A percentile compares a stretch with the other conserved stretches of the same genome.
phyloP scores from a whole-genome alignment of 2,797 vertebrate genomes.

The Gymnoscopelus microlampas region DNA sequence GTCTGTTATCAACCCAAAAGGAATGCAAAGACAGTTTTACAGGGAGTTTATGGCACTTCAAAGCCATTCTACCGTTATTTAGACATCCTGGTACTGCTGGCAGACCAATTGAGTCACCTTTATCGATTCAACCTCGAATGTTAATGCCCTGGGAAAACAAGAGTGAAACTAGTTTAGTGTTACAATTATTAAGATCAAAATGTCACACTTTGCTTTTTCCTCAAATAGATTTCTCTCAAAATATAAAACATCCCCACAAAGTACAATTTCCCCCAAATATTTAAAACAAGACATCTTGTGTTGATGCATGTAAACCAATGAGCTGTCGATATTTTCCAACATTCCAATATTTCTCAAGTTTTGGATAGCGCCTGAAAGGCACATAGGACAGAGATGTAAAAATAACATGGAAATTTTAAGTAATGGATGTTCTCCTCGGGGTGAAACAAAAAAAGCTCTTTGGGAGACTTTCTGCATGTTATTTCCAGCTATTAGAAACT shows the following conservation, averaged over 20 bases:
- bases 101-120: constrained; percentile 3
- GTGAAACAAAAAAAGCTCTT: constrained; percentile 17
- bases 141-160: constrained; percentile 37
- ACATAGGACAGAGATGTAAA: constrained; percentile 37
- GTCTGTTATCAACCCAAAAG: constrained; percentile 47
- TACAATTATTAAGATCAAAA: constrained; percentile 20
- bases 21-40: constrained; percentile 33
- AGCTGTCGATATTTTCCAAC: no score
- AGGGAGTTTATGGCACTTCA: constrained; percentile 52
- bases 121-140: constrained; percentile 27
- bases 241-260: constrained; percentile 14
- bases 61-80: constrained; percentile 51
- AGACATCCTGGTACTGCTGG: constrained; percentile 27
- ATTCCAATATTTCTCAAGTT: no score
- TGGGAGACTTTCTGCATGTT: constrained; percentile 41
- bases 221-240: not conserved
- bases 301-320: constrained; percentile 22
- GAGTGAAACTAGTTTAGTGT: constrained; percentile 30
- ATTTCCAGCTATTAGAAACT: constrained; percentile 51
- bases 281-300: constrained; percentile 20
- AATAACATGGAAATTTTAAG: constrained; percentile 40
- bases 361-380: constrained; percentile 14
- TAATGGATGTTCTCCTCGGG: constrained; percentile 33
- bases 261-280: constrained; percentile 30
- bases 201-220: constrained; percentile 15